Evolutionary conservation across 2,113 vertebrate species (phyloP).

Genomic region (Amphiprion ocellaris): DNA sequence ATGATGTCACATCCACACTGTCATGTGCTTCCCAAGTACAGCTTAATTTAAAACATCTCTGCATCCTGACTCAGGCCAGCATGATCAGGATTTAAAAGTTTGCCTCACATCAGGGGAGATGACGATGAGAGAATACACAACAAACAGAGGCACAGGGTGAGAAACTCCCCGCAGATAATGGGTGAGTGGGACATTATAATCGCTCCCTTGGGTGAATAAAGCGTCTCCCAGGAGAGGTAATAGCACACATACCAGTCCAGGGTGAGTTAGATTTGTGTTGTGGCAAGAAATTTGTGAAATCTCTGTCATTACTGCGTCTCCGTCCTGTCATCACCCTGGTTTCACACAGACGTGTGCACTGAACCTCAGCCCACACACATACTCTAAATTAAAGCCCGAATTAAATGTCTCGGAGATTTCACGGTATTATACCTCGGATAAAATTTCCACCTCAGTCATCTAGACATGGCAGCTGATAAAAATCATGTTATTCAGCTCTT

Average conservation of each 20-base stretch:
- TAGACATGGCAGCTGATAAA: slow-evolving; percentile 8
- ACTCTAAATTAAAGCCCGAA: slow-evolving; percentile 49
- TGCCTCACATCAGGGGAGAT: slow-evolving; percentile 9
- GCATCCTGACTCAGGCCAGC: slow-evolving; percentile 59
- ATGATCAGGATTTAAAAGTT: slow-evolving; percentile 23
- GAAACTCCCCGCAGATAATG: slow-evolving; percentile 50
- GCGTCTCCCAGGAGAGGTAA: slow-evolving; percentile 60
- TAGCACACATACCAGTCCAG: slow-evolving; percentile 58
- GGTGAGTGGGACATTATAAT: slow-evolving; percentile 58
- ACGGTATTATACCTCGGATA: slow-evolving; percentile 34
- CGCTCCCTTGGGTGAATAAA: slow-evolving; percentile 63
- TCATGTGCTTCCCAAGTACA: slow-evolving; percentile 70
- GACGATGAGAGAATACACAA: slow-evolving; percentile 19
- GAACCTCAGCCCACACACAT: slow-evolving; percentile 63
- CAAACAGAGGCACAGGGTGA: slow-evolving; percentile 23
- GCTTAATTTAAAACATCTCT: slow-evolving; percentile 80
- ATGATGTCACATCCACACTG: slow-evolving; percentile 79
- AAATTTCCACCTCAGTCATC: slow-evolving; percentile 5
- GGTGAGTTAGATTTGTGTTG: slow-evolving; percentile 66
- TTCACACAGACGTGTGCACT: slow-evolving; percentile 54
- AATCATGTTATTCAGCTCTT: neutral
- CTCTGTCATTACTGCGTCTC: slow-evolving; percentile 64
- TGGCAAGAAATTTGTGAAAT: slow-evolving; percentile 63
- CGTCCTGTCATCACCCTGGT: slow-evolving; percentile 69
- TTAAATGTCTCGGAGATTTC: slow-evolving; percentile 52